Conservation (phyloP, 2,113 vertebrate genomes). For the Sorex fumeus region DNA sequence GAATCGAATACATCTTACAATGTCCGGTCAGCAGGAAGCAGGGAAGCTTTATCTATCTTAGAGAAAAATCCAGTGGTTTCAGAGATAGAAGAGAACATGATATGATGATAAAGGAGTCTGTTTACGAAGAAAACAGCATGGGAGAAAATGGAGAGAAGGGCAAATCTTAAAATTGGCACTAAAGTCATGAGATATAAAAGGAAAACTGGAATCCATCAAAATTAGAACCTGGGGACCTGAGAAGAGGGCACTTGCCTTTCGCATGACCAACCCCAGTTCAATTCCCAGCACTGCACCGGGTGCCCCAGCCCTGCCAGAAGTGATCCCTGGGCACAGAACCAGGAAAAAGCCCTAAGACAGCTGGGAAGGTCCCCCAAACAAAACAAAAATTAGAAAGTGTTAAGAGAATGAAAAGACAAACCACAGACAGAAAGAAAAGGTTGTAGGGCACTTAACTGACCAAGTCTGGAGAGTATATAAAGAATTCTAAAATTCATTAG, state of each 20-base stretch:
- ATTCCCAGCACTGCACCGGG: too few species aligned
- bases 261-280: too few species aligned
- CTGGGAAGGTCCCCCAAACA: too few species aligned
- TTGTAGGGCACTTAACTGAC: neutral
- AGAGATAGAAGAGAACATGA: neutral
- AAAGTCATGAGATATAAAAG: constrained; percentile 15
- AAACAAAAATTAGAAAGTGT: neutral
- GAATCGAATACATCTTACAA: neutral
- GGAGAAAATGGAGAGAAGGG: neutral
- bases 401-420: neutral
- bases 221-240: neutral
- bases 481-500: neutral
- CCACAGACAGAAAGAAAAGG: neutral
- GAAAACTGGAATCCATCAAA: neutral
- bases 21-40: neutral
- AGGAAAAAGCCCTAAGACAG: too few species aligned
- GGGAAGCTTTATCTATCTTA: neutral
- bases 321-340: too few species aligned
- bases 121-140: neutral
- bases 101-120: neutral
- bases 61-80: neutral
- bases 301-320: too few species aligned
- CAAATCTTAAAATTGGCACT: neutral
- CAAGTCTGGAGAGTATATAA: constrained; percentile 16
- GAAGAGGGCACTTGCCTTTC: too few species aligned